phyloP scores from a whole-genome alignment of 1,140 invertebrate species.

The Lasioglossum baleicum region DNA sequence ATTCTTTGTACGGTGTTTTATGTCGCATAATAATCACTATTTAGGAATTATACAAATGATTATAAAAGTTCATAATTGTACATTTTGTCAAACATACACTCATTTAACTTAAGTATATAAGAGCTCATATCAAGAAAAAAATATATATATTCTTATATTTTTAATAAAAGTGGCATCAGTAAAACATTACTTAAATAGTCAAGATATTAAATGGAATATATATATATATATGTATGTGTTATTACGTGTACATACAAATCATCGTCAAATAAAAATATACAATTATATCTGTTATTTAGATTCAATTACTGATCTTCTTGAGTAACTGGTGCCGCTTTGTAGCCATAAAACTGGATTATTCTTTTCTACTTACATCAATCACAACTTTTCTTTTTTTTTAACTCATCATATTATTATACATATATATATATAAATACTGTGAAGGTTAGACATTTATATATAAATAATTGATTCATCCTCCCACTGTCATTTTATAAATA shows the following conservation, averaged over 20 bases:
- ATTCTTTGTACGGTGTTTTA: constrained; percentile 22
- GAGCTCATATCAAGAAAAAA: constrained; percentile 38
- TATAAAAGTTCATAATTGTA: constrained; percentile 43
- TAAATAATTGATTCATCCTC: constrained; percentile 13
- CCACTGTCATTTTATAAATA: background rate
- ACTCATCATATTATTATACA: background rate
- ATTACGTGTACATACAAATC: constrained; percentile 15
- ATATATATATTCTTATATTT: constrained; percentile 40
- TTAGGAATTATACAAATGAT: constrained; percentile 31
- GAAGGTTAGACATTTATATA: background rate
- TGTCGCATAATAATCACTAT: constrained; percentile 42
- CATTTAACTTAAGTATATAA: constrained; percentile 35
- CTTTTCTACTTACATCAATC: background rate
- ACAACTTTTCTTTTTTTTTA: no score
- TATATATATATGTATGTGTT: constrained; percentile 1
- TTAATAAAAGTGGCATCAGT: constrained; percentile 37
- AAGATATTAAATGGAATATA: constrained; percentile 4
- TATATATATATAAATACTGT: background rate
- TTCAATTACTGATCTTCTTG: background rate
- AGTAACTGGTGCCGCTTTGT: constrained; percentile 5
- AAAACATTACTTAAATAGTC: constrained; percentile 21
- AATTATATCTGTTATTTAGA: background rate
- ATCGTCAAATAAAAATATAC: constrained; percentile 11
- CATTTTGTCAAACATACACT: constrained; percentile 40
- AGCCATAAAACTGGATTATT: background rate